These are phyloP conservation scores for Cryptosula pallasiana DNA, from an alignment of 2,888 invertebrate species.

Conservation along the genomic window DNA sequence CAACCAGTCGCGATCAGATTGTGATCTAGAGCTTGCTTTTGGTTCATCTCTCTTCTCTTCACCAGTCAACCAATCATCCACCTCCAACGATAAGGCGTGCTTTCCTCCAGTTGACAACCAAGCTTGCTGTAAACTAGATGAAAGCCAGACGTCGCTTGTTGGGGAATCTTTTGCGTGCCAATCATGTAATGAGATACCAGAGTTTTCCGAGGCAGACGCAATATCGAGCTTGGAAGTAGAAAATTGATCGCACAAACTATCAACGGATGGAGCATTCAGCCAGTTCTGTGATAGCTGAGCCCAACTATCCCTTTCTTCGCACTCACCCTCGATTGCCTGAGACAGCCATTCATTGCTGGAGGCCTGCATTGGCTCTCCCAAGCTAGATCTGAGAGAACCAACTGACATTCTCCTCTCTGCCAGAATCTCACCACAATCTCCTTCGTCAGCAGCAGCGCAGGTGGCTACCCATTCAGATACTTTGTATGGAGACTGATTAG, in stretches of 20 bases:
- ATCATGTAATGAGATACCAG: background rate
- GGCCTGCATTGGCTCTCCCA: background rate
- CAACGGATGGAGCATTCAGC: background rate
- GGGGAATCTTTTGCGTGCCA: background rate
- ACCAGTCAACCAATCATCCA: background rate
- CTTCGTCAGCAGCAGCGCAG: background rate
- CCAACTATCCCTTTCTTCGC: background rate
- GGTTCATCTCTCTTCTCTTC: background rate
- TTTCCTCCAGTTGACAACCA: background rate
- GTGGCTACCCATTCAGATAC: conserved; percentile 10
- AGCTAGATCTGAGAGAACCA: background rate
- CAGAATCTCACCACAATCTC: background rate
- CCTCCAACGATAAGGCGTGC: background rate
- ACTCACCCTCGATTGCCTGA: background rate
- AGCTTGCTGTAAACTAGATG: background rate
- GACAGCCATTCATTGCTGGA: background rate
- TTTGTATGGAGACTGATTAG: background rate
- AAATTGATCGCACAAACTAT: too few relatives aligned
- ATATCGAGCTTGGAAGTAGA: too few relatives aligned
- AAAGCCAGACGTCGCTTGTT: background rate
- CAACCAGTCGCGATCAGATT: background rate
- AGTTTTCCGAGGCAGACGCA: background rate
- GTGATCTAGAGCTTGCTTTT: background rate
- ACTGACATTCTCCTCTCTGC: background rate
- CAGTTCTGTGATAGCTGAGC: background rate